Percentiles rank a stretch among this genome's conserved stretches.
Evolutionary conservation across 2,888 invertebrate genomes (phyloP).

Genomic region (Sceliomorpha sp.): DNA sequence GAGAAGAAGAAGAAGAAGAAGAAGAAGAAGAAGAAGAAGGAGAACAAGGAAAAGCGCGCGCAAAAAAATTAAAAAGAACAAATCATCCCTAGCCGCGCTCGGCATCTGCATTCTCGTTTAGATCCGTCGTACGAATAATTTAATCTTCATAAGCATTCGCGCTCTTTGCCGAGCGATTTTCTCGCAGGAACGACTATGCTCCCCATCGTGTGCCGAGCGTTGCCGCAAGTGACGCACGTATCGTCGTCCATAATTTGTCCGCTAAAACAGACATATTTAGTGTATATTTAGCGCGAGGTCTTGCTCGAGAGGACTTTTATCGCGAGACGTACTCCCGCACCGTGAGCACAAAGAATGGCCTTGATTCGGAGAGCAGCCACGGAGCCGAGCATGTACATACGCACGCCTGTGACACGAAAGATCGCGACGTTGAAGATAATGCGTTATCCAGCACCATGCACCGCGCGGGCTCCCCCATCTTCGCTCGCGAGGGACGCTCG

Average conservation of each 20-base stretch:
- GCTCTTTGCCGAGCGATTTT: too few relatives aligned
- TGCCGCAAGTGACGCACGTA: slow-evolving; percentile 26
- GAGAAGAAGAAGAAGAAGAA: too few relatives aligned
- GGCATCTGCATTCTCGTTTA: too few relatives aligned
- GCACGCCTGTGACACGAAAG: slow-evolving; percentile 44
- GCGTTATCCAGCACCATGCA: slow-evolving; percentile 43
- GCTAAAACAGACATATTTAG: slow-evolving; percentile 33
- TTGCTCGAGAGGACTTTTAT: slow-evolving; percentile 39
- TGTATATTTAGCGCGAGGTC: slow-evolving; percentile 49
- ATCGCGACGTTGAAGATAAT: slow-evolving; percentile 44
- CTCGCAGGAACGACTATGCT: too few relatives aligned
- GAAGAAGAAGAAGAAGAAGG: too few relatives aligned
- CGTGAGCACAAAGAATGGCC: slow-evolving; percentile 48
- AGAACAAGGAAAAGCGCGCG: too few relatives aligned
- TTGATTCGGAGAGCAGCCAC: slow-evolving; percentile 32
- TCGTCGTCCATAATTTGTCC: slow-evolving; percentile 40
- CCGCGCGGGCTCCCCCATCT: slow-evolving; percentile 22
- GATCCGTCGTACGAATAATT: too few relatives aligned
- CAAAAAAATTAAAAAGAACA: too few relatives aligned
- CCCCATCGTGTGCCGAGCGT: too few relatives aligned
- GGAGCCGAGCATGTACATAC: slow-evolving; percentile 21
- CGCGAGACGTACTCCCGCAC: slow-evolving; percentile 44
- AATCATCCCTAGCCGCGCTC: too few relatives aligned
- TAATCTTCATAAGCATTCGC: too few relatives aligned
- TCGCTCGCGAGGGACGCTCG: slow-evolving; percentile 22